These are phyloP conservation scores for Coptodon bakossiorum DNA, from an alignment of 2,113 vertebrate species.

Conservation along the genomic window DNA sequence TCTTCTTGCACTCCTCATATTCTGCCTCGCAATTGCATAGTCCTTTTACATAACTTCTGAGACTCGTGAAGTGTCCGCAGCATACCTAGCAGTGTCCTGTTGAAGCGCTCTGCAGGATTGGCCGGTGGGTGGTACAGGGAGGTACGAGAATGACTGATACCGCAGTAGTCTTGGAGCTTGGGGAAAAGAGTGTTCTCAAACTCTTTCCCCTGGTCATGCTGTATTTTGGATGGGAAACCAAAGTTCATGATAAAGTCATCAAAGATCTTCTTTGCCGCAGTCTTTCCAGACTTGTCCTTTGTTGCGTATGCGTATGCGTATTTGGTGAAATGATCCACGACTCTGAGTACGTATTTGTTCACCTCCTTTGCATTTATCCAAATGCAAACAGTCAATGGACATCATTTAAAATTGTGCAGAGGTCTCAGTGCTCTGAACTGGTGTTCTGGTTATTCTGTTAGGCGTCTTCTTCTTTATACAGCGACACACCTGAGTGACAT, in stretches of 20 bases:
- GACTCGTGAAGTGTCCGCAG: not conserved
- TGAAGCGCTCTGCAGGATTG: not conserved
- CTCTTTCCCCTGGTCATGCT: not conserved
- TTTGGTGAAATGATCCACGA: not conserved
- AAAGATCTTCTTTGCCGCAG: not conserved
- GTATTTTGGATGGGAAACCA: not conserved
- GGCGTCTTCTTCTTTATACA: not conserved
- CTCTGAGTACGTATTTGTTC: not conserved
- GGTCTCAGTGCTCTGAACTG: not conserved
- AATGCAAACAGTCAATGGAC: not conserved
- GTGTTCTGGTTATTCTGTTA: not conserved
- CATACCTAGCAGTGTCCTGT: not conserved
- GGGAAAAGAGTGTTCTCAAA: too few species aligned
- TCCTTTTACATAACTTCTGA: conserved; percentile 15
- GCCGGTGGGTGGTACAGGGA: not conserved
- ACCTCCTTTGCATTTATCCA: not conserved
- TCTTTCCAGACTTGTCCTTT: not conserved
- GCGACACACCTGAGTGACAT: not conserved
- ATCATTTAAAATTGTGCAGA: not conserved
- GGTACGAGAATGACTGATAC: not conserved
- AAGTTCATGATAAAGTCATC: not conserved
- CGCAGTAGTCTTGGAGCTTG: not conserved
- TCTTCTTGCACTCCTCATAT: not conserved
- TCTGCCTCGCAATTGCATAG: not conserved
- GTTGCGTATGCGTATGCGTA: not conserved